phyloP scores from a whole-genome alignment of 2,113 vertebrate species.

The Chaetura pelagica region DNA sequence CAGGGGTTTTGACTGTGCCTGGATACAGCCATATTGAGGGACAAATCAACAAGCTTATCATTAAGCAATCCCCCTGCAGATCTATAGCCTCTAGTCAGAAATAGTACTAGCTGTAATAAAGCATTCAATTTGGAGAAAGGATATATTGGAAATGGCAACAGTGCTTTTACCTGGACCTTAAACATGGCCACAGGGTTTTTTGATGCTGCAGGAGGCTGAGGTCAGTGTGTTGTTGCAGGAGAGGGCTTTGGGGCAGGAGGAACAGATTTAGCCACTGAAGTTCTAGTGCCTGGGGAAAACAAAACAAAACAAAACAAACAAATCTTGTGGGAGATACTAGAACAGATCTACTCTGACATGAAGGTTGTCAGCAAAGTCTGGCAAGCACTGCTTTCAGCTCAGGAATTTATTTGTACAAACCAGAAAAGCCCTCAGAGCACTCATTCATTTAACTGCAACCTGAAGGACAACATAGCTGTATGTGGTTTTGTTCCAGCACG shows the following conservation, averaged over 20 bases:
- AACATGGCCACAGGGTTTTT: neutral
- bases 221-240: neutral
- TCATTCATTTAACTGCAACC: neutral
- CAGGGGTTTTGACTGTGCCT: neutral
- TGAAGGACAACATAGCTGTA: slow-evolving; percentile 7
- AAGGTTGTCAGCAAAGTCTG: neutral
- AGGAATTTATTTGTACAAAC: neutral
- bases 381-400: neutral
- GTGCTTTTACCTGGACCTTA: neutral
- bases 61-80: neutral
- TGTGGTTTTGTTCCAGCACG: neutral
- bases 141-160: neutral
- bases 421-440: neutral
- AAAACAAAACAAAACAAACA: neutral
- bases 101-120: neutral
- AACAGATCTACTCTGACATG: neutral
- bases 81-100: neutral
- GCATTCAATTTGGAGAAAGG: neutral
- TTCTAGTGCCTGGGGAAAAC: neutral
- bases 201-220: neutral
- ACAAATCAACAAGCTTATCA: neutral
- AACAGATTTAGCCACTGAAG: neutral
- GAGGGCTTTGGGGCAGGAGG: neutral
- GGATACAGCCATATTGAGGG: neutral
- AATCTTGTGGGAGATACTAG: neutral